phyloP scores from a whole-genome alignment of 2,797 vertebrate species.

The Phoxinus dragarum region DNA sequence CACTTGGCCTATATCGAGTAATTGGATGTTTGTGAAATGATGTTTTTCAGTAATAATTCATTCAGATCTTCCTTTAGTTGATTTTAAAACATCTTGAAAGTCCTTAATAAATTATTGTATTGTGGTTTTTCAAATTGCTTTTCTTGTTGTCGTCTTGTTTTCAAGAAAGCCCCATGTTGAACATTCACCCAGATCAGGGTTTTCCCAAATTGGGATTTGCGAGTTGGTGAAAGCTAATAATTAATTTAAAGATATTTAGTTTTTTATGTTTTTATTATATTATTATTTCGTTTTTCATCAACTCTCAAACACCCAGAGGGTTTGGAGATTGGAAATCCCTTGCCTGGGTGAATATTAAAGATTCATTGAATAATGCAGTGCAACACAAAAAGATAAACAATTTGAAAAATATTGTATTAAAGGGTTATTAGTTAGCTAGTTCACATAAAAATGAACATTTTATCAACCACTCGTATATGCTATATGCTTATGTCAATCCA shows the following conservation, averaged over 20 bases:
- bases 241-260: not conserved
- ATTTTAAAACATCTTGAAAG: not conserved
- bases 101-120: not conserved
- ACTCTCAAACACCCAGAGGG: not conserved
- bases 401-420: not conserved
- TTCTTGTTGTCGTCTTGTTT: not conserved
- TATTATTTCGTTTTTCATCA: not conserved
- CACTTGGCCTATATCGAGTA: slow-evolving; percentile 34
- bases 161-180: slow-evolving; percentile 60
- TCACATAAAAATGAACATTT: not conserved
- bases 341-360: not conserved
- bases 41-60: slow-evolving; percentile 44
- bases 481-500: not conserved
- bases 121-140: not conserved
- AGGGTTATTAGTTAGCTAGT: not conserved
- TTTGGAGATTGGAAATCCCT: not conserved
- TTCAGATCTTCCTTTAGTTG: slow-evolving; percentile 21
- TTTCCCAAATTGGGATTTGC: not conserved
- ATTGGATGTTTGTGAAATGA: slow-evolving; percentile 37
- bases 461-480: not conserved
- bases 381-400: not conserved
- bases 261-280: not conserved
- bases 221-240: not conserved
- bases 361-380: not conserved
- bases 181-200: slow-evolving; percentile 67